Evolutionary conservation across 2,888 invertebrate species (phyloP).

Genomic region (Drosophila macrospina): DNA sequence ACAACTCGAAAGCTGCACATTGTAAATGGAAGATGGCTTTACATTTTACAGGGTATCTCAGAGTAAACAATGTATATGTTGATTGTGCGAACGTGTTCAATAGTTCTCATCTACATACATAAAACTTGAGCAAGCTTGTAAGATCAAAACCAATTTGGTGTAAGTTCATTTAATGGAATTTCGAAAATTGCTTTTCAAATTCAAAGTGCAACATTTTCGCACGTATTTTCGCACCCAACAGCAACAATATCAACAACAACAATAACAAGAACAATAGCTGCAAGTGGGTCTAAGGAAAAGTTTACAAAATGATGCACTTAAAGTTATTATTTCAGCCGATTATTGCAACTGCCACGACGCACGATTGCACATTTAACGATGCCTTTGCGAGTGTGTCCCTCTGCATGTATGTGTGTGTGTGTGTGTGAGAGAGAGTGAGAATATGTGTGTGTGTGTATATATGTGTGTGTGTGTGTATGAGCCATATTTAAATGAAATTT

Average conservation of each 20-base stretch:
- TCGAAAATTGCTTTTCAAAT: conserved; percentile 41
- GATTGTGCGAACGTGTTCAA: conserved; percentile 10
- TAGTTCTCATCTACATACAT: neutral
- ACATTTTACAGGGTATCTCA: neutral
- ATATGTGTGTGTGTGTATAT: conserved; percentile 26
- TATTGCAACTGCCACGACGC: conserved; percentile 71
- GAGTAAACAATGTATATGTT: neutral
- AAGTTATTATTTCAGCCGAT: conserved; percentile 77
- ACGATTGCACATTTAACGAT: conserved; percentile 76
- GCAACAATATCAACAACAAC: conserved; percentile 5
- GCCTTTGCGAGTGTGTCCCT: conserved; percentile 29
- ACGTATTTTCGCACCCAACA: conserved; percentile 49
- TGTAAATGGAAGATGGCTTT: no score
- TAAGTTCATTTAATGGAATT: conserved; percentile 39
- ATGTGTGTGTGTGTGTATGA: conserved; percentile 22
- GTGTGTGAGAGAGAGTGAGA: neutral
- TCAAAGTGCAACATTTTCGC: conserved; percentile 48
- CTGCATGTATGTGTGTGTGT: conserved; percentile 1
- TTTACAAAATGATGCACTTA: conserved; percentile 74
- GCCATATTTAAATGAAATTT: conserved; percentile 77
- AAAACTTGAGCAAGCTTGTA: neutral
- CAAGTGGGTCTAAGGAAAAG: conserved; percentile 46
- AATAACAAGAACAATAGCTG: conserved; percentile 10
- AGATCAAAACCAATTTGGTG: conserved; percentile 20
- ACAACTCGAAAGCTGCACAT: no score